These are phyloP conservation scores for Tenthredo scrophulariae DNA, from an alignment of 2,888 invertebrate species.

Conservation along the genomic window DNA sequence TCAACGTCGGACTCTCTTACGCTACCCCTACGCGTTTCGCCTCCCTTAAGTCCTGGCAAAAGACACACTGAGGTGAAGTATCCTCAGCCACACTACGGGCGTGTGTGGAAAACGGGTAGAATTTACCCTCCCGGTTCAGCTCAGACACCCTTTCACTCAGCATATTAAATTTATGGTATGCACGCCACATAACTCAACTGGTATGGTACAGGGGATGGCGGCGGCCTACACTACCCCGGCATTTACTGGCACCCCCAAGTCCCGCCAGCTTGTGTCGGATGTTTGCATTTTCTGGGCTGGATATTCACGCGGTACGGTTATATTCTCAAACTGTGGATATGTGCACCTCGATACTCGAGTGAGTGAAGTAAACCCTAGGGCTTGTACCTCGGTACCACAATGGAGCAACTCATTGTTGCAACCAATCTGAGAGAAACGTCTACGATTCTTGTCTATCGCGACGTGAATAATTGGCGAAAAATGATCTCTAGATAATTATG, in stretches of 20 bases:
- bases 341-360: not conserved
- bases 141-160: slow-evolving; percentile 74
- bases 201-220: slow-evolving; percentile 55
- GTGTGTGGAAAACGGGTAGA: slow-evolving; percentile 66
- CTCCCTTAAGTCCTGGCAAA: slow-evolving; percentile 11
- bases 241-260: slow-evolving; percentile 37
- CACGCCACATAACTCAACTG: slow-evolving; percentile 70
- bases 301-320: slow-evolving; percentile 20
- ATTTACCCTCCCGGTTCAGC: slow-evolving; percentile 71
- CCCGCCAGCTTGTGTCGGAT: slow-evolving; percentile 45
- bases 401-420: not conserved
- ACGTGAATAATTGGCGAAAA: not conserved
- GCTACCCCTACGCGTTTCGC: not conserved
- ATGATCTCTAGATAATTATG: not conserved
- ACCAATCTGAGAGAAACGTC: not conserved
- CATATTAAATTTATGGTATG: slow-evolving; percentile 76
- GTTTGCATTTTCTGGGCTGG: slow-evolving; percentile 45
- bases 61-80: slow-evolving; percentile 29
- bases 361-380: not conserved
- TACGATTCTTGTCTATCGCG: not conserved
- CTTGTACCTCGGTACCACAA: not conserved
- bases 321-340: not conserved
- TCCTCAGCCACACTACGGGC: slow-evolving; percentile 3
- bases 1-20: not conserved
- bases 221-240: slow-evolving; percentile 47